Conservation (phyloP, 2,113 vertebrate species). For the Stegostoma tigrinum region DNA sequence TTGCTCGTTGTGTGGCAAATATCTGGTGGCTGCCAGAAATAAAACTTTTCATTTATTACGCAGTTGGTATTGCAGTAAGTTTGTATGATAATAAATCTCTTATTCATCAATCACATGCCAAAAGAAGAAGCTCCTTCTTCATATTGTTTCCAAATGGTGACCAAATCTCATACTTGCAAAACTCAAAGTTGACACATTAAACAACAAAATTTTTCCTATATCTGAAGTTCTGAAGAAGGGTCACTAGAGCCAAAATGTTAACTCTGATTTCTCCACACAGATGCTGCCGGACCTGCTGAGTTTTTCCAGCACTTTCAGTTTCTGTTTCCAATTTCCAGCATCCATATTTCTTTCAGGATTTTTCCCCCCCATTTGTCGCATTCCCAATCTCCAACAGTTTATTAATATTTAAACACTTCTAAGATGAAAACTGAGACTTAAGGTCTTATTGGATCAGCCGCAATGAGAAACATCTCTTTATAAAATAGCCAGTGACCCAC, state of each 20-base stretch:
- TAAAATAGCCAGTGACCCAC: background rate
- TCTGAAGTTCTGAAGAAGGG: no score
- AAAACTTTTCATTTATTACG: no score
- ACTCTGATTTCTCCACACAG: no score
- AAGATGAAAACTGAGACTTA: background rate
- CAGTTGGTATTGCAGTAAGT: no score
- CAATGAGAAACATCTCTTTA: background rate
- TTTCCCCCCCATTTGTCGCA: background rate
- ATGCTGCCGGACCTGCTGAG: no score
- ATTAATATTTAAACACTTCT: background rate
- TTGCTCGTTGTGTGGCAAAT: background rate
- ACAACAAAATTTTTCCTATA: background rate
- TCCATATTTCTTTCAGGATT: no score
- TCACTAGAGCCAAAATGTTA: no score
- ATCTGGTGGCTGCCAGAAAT: no score
- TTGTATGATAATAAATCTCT: no score
- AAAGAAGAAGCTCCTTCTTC: background rate
- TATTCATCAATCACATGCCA: background rate
- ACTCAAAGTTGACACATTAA: background rate
- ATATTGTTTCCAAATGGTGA: background rate
- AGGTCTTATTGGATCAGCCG: background rate
- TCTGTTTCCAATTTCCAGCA: no score
- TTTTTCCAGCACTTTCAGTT: no score
- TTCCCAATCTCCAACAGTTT: background rate
- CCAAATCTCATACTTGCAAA: background rate